These are phyloP conservation scores for Atlantisia rogersi DNA, from an alignment of 2,113 vertebrate species.

Conservation along the genomic window DNA sequence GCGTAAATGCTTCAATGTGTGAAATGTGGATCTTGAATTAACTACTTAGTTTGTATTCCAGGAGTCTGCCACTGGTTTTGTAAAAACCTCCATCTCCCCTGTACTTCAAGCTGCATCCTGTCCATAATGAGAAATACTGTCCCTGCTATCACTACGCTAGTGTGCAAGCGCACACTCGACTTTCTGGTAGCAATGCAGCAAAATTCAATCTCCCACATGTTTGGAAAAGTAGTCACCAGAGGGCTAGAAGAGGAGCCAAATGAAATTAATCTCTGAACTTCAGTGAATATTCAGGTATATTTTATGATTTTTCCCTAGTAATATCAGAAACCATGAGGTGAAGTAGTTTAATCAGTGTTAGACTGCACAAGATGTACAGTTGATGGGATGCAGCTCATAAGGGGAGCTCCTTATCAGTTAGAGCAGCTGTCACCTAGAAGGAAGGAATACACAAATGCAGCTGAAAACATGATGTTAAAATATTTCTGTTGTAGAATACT, in stretches of 20 bases:
- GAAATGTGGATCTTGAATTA: slow-evolving; percentile 17
- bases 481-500: neutral
- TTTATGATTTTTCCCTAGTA: neutral
- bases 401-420: neutral
- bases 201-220: neutral
- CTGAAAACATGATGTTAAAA: neutral
- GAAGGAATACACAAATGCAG: neutral
- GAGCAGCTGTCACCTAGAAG: neutral
- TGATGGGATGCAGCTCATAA: neutral
- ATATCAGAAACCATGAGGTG: neutral
- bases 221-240: neutral
- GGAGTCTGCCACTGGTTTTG: neutral
- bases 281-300: neutral
- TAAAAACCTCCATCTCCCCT: neutral
- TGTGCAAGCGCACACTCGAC: neutral
- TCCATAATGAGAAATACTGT: neutral
- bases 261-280: neutral
- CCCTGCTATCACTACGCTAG: neutral
- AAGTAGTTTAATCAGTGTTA: neutral
- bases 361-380: neutral
- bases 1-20: neutral
- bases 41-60: slow-evolving; percentile 28
- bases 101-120: neutral
- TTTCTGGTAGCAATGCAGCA: neutral
- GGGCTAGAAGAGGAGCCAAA: neutral